A percentile compares a stretch with the other conserved stretches of the same genome.
These are phyloP conservation scores for Rhopilema esculentum DNA, from an alignment of 30 jellyfish, hydroid and myxozoan genomes.

Conservation along the genomic window DNA sequence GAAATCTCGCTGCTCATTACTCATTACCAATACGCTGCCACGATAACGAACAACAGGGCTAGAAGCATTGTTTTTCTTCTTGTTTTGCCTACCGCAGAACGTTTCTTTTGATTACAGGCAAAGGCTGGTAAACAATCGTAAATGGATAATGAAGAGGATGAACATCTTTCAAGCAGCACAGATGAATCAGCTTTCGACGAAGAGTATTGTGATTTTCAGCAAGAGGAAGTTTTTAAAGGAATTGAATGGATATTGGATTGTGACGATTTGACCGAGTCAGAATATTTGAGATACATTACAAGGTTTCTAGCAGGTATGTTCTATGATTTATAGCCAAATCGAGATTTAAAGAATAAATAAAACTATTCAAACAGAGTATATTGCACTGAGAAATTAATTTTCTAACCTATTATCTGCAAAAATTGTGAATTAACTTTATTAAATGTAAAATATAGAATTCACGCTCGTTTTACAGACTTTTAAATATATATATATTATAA, in stretches of 20 bases:
- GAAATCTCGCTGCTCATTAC: neutral
- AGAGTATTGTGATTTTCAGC: neutral
- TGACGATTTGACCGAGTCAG: conserved; percentile 25
- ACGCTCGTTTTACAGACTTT: too few relatives aligned
- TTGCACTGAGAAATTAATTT: neutral
- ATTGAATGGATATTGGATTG: conserved; percentile 64
- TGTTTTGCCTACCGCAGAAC: neutral
- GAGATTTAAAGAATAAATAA: neutral
- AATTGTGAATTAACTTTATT: neutral
- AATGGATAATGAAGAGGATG: conserved; percentile 34
- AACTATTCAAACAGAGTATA: neutral
- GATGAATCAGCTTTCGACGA: conserved; percentile 34
- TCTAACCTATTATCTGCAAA: neutral
- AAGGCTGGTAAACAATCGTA: neutral
- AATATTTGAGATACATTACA: conserved; percentile 40
- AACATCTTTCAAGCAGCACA: conserved; percentile 4
- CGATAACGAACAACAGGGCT: neutral
- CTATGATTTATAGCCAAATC: neutral
- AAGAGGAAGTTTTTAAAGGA: conserved; percentile 10
- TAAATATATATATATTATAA: too few relatives aligned
- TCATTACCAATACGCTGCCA: conserved; percentile 6
- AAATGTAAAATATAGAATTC: too few relatives aligned
- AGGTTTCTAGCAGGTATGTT: conserved; percentile 61
- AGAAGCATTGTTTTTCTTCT: neutral
- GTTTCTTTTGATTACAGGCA: neutral